A percentile compares a stretch with the other conserved stretches of the same genome.
Evolutionary conservation across 2,113 vertebrate species (phyloP).

Genomic region (Podarcis raffonei): DNA sequence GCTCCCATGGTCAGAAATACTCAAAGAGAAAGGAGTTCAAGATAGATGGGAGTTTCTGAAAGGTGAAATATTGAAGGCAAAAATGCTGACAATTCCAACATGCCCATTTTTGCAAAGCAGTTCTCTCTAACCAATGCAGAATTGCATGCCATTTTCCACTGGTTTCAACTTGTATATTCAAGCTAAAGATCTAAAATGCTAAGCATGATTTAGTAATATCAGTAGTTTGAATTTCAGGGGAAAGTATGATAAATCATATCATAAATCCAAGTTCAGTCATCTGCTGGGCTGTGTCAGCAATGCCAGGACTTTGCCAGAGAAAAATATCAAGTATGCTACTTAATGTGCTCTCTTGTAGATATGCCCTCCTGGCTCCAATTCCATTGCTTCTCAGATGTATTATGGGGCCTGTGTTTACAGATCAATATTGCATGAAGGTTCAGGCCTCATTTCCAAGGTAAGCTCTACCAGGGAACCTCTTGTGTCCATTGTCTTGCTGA

Average conservation of each 20-base stretch:
- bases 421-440: neutral
- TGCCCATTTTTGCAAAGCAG: too few relatives aligned
- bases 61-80: too few relatives aligned
- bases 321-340: neutral
- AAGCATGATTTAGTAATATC: neutral
- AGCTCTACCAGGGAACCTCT: neutral
- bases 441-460: neutral
- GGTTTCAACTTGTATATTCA: neutral
- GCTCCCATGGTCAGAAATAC: too few relatives aligned
- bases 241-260: neutral
- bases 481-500: neutral
- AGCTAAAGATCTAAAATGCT: neutral
- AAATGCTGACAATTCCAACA: too few relatives aligned
- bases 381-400: neutral
- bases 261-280: neutral
- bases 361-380: neutral
- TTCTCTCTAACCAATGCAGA: too few relatives aligned
- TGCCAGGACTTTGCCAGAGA: neutral
- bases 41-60: too few relatives aligned
- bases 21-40: too few relatives aligned
- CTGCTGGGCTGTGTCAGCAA: neutral
- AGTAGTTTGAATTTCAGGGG: neutral
- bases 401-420: neutral
- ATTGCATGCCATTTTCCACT: too few relatives aligned
- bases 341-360: neutral